phyloP scores from a whole-genome alignment of 2,888 invertebrate genomes.

The Chrysodeixis includens region DNA sequence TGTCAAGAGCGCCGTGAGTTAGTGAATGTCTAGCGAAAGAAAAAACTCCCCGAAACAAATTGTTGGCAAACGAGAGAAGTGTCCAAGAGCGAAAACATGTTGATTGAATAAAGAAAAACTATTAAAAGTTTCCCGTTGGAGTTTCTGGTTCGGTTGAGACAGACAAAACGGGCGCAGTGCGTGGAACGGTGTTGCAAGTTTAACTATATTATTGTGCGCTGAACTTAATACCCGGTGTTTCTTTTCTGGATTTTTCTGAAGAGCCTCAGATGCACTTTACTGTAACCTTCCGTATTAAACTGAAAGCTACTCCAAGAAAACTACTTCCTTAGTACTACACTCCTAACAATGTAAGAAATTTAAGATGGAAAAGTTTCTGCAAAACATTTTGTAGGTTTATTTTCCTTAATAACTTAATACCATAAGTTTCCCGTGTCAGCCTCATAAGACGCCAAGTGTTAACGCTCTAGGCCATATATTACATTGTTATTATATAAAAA shows the following conservation, averaged over 20 bases:
- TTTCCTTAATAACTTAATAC: not conserved
- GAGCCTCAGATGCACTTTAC: conserved; percentile 1
- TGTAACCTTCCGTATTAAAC: not conserved
- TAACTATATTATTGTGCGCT: conserved; percentile 47
- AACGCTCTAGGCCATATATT: not conserved
- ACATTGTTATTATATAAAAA: conserved; percentile 26
- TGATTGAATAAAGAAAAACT: conserved; percentile 89
- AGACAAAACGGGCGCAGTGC: conserved; percentile 76
- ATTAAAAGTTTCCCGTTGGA: conserved; percentile 84
- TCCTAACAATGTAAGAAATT: not conserved
- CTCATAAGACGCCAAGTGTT: not conserved
- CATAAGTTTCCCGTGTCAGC: not conserved
- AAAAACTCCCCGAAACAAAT: conserved; percentile 86
- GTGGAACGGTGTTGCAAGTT: conserved; percentile 64
- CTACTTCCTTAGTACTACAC: not conserved
- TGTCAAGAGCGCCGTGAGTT: conserved; percentile 77
- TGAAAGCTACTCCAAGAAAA: conserved; percentile 1
- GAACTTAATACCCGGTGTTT: conserved; percentile 30
- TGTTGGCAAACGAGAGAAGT: conserved; percentile 86
- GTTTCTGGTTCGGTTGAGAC: conserved; percentile 79
- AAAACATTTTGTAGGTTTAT: not conserved
- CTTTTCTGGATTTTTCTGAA: conserved; percentile 8
- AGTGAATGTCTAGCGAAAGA: conserved; percentile 71
- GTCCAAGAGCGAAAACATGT: conserved; percentile 87
- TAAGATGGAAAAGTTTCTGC: not conserved